Conservation (phyloP, 2,797 vertebrate genomes). For the Prunella strophiata region DNA sequence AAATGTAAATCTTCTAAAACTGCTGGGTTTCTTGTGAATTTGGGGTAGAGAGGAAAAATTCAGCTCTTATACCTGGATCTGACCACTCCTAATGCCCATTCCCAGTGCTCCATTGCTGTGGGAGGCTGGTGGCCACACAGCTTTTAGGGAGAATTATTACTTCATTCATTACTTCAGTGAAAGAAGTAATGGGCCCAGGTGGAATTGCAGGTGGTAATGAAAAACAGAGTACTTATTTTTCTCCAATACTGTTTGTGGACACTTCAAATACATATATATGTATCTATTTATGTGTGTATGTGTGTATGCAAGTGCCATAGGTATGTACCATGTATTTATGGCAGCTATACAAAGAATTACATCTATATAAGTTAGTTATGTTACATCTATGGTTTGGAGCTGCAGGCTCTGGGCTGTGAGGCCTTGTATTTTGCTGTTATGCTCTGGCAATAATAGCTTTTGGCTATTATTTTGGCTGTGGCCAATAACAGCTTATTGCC, state of each 20-base stretch:
- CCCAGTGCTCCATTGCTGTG: not conserved
- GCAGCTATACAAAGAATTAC: not conserved
- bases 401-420: not conserved
- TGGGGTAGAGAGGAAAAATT: not conserved
- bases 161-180: not conserved
- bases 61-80: not conserved
- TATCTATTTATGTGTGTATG: not conserved
- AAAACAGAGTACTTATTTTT: not conserved
- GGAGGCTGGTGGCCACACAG: not conserved
- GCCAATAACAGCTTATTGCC: slow-evolving; percentile 18
- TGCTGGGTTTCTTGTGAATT: not conserved
- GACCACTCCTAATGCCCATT: not conserved
- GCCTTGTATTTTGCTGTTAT: not conserved
- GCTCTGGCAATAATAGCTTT: not conserved
- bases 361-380: not conserved
- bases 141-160: not conserved
- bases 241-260: not conserved
- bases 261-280: not conserved
- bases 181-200: not conserved
- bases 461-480: slow-evolving; percentile 14
- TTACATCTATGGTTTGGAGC: not conserved
- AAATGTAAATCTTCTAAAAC: not conserved
- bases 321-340: not conserved
- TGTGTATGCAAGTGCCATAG: not conserved
- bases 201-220: not conserved